A percentile compares a stretch with the other conserved stretches of the same genome.
phyloP scores from a whole-genome alignment of 2,797 vertebrate species.

The Podarcis siculus region DNA sequence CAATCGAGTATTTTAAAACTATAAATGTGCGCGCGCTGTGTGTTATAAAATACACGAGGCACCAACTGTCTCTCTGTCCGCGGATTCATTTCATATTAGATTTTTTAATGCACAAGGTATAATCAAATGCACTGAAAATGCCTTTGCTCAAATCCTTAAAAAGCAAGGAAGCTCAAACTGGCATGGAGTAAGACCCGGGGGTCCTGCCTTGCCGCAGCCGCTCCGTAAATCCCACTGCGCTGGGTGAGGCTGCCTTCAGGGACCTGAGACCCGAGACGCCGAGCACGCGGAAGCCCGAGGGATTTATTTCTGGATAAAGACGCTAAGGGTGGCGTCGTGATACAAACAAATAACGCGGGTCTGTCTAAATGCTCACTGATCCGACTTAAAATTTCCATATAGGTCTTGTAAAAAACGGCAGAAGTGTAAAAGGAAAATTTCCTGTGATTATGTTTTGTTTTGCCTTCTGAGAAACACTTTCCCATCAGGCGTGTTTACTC shows the following conservation, averaged over 20 bases:
- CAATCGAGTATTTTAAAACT: neutral
- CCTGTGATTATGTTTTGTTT: neutral
- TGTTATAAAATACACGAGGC: too few species aligned
- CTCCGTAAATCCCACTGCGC: neutral
- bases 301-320: neutral
- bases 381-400: neutral
- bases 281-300: neutral
- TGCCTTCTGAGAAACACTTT: neutral
- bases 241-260: neutral
- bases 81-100: too few species aligned
- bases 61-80: too few species aligned
- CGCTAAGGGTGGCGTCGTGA: neutral
- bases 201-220: too few species aligned
- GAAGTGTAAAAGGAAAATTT: neutral
- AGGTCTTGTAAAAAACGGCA: neutral
- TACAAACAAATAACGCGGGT: neutral
- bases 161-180: neutral
- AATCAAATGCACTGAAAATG: too few species aligned
- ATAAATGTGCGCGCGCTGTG: neutral
- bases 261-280: neutral
- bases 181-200: rapidly evolving
- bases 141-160: neutral
- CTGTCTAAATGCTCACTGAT: neutral
- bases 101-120: too few species aligned
- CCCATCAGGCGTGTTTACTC: neutral